Evolutionary conservation across 1,140 invertebrate genomes (phyloP).

Genomic region (Apis laboriosa): DNA sequence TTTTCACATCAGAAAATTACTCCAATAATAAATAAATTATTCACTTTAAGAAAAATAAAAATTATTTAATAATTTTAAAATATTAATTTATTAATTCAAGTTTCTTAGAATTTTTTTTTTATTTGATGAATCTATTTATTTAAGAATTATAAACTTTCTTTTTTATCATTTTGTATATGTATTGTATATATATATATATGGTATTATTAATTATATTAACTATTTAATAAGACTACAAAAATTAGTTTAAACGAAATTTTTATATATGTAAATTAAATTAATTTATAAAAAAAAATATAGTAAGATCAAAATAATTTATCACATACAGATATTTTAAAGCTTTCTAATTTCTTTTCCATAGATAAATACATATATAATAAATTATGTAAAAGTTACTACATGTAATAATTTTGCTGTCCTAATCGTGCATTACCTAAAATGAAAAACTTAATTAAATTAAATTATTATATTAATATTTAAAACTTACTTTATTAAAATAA

Average conservation of each 20-base stretch:
- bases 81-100: no score
- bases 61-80: no score
- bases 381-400: neutral
- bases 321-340: conserved; percentile 28
- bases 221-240: conserved; percentile 44
- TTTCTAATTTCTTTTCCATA: conserved; percentile 2
- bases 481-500: neutral
- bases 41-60: no score
- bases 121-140: no score
- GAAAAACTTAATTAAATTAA: neutral
- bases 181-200: neutral
- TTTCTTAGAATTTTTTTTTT: no score
- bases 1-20: no score
- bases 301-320: conserved; percentile 58
- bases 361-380: conserved; percentile 26
- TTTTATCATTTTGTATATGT: no score
- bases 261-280: conserved; percentile 43
- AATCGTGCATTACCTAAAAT: neutral
- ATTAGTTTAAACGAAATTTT: conserved; percentile 33
- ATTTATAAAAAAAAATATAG: conserved; percentile 39
- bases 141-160: no score
- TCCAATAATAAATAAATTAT: no score
- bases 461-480: neutral
- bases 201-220: conserved; percentile 30
- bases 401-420: neutral